phyloP scores from a whole-genome alignment of 2,888 invertebrate genomes.

The Podotricha telesiphe region DNA sequence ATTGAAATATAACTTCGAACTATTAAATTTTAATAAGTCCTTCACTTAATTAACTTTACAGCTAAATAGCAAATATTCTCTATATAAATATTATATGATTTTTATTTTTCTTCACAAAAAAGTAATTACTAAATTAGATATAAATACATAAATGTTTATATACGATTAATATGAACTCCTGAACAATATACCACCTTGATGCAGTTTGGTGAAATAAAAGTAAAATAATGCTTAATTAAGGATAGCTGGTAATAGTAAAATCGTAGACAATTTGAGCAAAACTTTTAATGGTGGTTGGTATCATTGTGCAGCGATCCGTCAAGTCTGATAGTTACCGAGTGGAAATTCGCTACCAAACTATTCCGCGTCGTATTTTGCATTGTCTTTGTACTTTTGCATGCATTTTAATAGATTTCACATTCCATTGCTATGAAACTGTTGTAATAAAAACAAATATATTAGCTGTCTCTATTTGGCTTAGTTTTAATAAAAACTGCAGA shows the following conservation, averaged over 20 bases:
- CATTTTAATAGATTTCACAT: slow-evolving; percentile 27
- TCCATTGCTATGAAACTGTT: slow-evolving; percentile 7
- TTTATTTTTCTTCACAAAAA: too few species aligned
- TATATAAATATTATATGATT: too few species aligned
- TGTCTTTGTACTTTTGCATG: slow-evolving; percentile 23
- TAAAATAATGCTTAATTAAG: slow-evolving; percentile 4
- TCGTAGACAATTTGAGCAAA: slow-evolving; percentile 17
- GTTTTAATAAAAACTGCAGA: neutral
- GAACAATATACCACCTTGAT: too few species aligned
- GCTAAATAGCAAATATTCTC: too few species aligned
- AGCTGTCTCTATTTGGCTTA: neutral
- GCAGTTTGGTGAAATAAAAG: neutral
- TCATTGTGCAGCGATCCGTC: slow-evolving; percentile 47
- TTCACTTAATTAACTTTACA: too few species aligned
- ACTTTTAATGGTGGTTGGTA: slow-evolving; percentile 20
- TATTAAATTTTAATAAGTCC: too few species aligned
- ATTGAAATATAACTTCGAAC: too few species aligned
- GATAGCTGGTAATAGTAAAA: slow-evolving; percentile 8
- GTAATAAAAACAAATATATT: neutral
- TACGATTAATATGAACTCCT: too few species aligned
- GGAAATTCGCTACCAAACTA: slow-evolving; percentile 31
- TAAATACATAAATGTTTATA: too few species aligned
- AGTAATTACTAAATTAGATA: too few species aligned
- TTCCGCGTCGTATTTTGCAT: slow-evolving; percentile 24
- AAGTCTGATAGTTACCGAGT: slow-evolving; percentile 37